Conservation (phyloP, 35 echinoderm and acorn worm species). For the Apostichopus californicus region DNA sequence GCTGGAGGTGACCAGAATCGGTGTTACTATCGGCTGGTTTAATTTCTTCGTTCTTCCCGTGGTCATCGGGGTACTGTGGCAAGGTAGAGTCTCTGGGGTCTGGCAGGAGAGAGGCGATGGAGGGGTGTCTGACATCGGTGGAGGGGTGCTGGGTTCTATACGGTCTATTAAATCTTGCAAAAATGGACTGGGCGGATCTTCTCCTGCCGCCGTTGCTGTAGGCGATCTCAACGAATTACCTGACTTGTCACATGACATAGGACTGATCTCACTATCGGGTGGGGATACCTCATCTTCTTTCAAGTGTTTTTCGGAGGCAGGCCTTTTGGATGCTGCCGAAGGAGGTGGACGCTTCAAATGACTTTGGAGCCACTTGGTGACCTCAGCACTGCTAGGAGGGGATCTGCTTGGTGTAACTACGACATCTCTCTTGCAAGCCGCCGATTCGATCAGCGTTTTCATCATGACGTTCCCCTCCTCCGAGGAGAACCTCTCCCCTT, state of each 20-base stretch:
- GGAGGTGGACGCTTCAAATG: not conserved
- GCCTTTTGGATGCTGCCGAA: not conserved
- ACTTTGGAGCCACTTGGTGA: constrained; percentile 52
- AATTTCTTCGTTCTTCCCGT: not conserved
- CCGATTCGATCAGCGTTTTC: constrained; percentile 22
- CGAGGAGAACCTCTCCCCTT: not conserved
- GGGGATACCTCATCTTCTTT: not conserved
- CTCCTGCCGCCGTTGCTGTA: not conserved
- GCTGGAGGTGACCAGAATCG: constrained; percentile 44
- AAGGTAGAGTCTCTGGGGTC: not conserved
- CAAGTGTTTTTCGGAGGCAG: not conserved
- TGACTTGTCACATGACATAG: not conserved
- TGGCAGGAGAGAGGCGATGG: not conserved
- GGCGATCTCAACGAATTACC: not conserved
- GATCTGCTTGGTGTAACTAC: constrained; percentile 68
- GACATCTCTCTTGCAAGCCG: constrained; percentile 33
- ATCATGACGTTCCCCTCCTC: constrained; percentile 42
- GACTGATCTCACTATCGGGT: not conserved
- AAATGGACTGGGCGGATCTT: constrained; percentile 44
- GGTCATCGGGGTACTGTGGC: constrained; percentile 34
- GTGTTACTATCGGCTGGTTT: constrained; percentile 7
- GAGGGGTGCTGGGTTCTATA: constrained; percentile 31
- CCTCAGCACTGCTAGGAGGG: constrained; percentile 40
- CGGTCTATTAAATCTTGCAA: constrained; percentile 36
- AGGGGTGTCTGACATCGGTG: not conserved